Conservation (phyloP, 2,797 vertebrate genomes). For the Simalia tracyae region DNA sequence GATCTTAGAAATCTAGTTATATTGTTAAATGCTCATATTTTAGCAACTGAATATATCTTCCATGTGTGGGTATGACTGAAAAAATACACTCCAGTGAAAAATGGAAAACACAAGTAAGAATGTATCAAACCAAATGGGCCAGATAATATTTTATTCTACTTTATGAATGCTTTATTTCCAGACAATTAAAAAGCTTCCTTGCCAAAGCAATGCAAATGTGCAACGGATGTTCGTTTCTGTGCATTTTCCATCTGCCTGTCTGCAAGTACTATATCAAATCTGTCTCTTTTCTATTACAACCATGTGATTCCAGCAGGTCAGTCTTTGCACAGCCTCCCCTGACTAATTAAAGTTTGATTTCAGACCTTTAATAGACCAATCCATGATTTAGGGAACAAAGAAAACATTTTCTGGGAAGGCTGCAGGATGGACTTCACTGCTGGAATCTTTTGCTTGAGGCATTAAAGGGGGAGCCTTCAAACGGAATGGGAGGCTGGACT, state of each 20-base stretch:
- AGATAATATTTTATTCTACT: not conserved
- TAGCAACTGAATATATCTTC: not conserved
- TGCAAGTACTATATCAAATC: constrained; percentile 46
- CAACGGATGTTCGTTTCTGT: constrained; percentile 30
- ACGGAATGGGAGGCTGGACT: not conserved
- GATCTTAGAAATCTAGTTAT: not conserved
- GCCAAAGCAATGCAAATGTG: constrained; percentile 8
- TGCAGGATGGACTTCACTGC: constrained; percentile 67
- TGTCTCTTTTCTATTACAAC: constrained; percentile 51
- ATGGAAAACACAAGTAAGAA: not conserved
- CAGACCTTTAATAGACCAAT: constrained; percentile 70
- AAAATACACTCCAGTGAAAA: not conserved
- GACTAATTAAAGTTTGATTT: constrained; percentile 73
- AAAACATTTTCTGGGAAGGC: constrained; percentile 78
- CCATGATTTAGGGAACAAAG: constrained; percentile 75
- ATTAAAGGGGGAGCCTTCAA: constrained; percentile 9
- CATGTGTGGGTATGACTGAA: too few relatives aligned
- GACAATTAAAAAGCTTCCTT: constrained; percentile 9
- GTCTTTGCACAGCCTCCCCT: constrained; percentile 63
- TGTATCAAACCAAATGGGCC: constrained; percentile 2
- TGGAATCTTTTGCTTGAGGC: constrained; percentile 53
- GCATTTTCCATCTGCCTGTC: constrained; percentile 20
- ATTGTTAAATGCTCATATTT: not conserved
- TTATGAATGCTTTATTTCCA: not conserved
- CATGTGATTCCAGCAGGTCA: constrained; percentile 58